Conservation (phyloP, 2,113 vertebrate species). For the Bubo blakistoni region DNA sequence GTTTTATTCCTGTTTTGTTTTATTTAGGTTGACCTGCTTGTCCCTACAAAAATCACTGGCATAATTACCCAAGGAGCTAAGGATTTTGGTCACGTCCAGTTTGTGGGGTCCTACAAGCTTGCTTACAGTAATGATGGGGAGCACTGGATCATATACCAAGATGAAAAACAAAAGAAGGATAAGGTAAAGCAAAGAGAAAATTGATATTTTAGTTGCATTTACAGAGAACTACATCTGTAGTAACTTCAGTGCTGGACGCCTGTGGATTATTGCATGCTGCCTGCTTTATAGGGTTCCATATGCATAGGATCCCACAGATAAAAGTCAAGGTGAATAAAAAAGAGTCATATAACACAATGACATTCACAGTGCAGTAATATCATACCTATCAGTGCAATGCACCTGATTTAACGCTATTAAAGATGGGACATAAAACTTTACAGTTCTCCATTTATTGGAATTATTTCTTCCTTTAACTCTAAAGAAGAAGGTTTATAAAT, state of each 20-base stretch:
- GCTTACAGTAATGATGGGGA: constrained; percentile 94
- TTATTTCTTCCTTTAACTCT: constrained; percentile 12
- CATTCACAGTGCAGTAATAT: not conserved
- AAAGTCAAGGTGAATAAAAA: not conserved
- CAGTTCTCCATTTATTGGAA: not conserved
- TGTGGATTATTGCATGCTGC: not conserved
- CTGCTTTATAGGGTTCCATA: not conserved
- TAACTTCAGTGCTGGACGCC: not conserved
- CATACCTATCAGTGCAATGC: not conserved
- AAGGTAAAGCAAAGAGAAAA: constrained; percentile 80
- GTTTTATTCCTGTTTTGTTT: not conserved
- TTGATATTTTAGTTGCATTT: not conserved
- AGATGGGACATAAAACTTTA: constrained; percentile 29
- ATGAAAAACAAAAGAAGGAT: constrained; percentile 95
- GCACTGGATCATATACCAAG: constrained; percentile 91
- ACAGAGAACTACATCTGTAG: not conserved
- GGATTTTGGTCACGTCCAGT: constrained; percentile 97
- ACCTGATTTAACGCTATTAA: not conserved
- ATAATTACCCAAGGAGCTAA: constrained; percentile 98
- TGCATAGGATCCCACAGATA: not conserved
- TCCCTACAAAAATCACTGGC: constrained; percentile 93
- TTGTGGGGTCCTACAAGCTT: constrained; percentile 96
- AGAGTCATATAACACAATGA: not conserved
- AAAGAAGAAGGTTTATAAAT: not conserved
- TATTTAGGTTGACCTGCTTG: constrained; percentile 88